Evolutionary conservation across 1,140 invertebrate species (phyloP), one percentile per base, ranked within the genome.

Genomic region (Drosophila biarmipes): DNA sequence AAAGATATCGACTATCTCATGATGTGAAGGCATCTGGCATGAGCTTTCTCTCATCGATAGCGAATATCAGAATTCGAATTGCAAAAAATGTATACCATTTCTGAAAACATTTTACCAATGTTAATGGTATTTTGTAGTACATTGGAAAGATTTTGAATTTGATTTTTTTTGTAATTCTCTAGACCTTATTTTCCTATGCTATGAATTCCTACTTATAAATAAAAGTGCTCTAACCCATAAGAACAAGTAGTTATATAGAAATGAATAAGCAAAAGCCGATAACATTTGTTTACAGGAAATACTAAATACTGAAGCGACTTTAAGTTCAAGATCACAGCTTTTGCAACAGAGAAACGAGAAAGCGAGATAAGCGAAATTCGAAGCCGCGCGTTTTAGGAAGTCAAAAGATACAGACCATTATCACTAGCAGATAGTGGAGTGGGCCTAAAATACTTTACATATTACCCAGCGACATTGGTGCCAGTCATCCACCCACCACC

Each of bases 271-370:
- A n/a, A 24, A 48, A 35, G 27, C 12, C 19, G 66, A 69, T 69
- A 55, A 46, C 34, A 14, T 17, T 42, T 68, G 66, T 46, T 69
- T 68, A 69, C 66, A 69, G 66, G 66, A 69, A 69, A n/a, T 68
- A 35, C 17, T 66, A 14, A 35, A 37, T 31, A 5, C n/a, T n/a
- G 45, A 31, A 68, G 12, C n/a, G 2, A n/a, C n/a, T 38, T 34
- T 12, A 31, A 38, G 63, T 69, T 69, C 63, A 68, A 55, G 42
- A 19, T 34, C 19, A 37, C 21, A 7, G 17, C 15, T 52, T n/a
- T 21, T 42, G 0, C 17, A 53, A 35, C 61, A 68, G 45, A 45
- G 46, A 14, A 52, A 52, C 40, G 0, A 37, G 42, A 56, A 56
- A 35, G 21, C 27, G 4, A 24, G 66, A 69, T 55, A 69, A 55